Conservation (phyloP, 1,140 invertebrate genomes). For the Dendrolimus punctatus region DNA sequence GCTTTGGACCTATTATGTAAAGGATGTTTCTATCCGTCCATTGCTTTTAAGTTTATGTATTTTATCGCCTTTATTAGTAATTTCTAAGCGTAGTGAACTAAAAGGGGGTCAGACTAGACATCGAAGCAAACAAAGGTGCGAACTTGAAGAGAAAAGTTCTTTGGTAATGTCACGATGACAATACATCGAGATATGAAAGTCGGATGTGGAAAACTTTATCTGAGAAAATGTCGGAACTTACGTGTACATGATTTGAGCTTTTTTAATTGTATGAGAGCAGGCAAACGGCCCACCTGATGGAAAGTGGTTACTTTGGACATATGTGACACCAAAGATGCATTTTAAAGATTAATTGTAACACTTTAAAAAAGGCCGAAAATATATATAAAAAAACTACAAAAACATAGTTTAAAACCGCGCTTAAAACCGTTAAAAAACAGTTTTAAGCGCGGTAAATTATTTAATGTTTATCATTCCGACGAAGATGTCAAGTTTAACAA, state of each 20-base stretch:
- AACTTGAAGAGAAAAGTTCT: constrained; percentile 38
- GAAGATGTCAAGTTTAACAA: background rate
- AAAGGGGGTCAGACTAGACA: constrained; percentile 36
- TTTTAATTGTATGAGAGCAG: background rate
- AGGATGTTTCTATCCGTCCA: too few species aligned
- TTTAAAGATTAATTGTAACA: too few species aligned
- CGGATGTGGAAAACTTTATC: constrained; percentile 61
- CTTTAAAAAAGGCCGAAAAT: background rate
- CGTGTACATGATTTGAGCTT: too few species aligned
- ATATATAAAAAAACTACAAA: background rate
- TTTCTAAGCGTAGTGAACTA: constrained; percentile 5
- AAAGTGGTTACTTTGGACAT: background rate
- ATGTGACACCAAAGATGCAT: too few species aligned
- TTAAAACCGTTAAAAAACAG: too few species aligned
- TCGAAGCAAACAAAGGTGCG: constrained; percentile 48
- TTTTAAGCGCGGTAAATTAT: too few species aligned
- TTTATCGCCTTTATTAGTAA: background rate
- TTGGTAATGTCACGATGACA: constrained; percentile 11
- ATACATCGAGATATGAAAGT: constrained; percentile 41
- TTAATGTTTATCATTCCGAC: too few species aligned
- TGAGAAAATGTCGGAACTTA: constrained; percentile 27
- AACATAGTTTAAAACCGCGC: too few species aligned
- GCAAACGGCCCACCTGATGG: background rate
- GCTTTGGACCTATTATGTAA: too few species aligned
- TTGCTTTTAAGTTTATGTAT: too few species aligned